Evolutionary conservation across 2,797 vertebrate genomes (phyloP), one percentile per base, ranked within the genome.

Genomic region (Leuciscus waleckii): DNA sequence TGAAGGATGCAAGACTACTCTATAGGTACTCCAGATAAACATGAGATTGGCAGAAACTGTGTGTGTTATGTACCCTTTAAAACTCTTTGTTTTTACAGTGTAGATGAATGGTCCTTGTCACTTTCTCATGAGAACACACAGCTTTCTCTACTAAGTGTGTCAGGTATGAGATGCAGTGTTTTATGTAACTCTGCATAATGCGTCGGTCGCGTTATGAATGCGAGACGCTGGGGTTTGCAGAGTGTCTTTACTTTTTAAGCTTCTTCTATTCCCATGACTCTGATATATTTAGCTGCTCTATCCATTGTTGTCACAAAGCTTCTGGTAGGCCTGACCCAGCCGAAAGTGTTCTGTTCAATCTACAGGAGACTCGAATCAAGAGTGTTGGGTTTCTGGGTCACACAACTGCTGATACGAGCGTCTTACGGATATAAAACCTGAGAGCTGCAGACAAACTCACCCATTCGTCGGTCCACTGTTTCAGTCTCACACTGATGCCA

Each of bases 361-460:
- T 88, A 90, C 91, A 91, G 90, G 86, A 92, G 90, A 89, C 78
- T 87, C 90, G 90, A 92, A 89, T 92, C 88, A 26, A 89, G 84
- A 70, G 83, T 88, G 88, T 89, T 90, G 43, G 87, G 91, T 95
- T 95, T 95, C 93, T 95, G 92, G 94, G 94, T 94, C 94, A 94
- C 90, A 87, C 93, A 91, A 93, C 88, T 92, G 92, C 90, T 91
- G 91, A 93, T 90, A 91, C 54, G 84, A 87, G 85, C 91, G 76
- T 3, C 37, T 26, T 2, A 21, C 8, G 4, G 49, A 54, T 21
- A 21, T 35, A 23, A 75, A 13, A 21, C 17, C n/a, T 2, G 41
- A 29, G 41, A 9, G 70, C 7, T 7, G n/a, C 61, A 63, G 26
- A 32, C 14, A 14, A 63, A 63, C 61, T 29, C 26, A 2, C 6